phyloP scores from a whole-genome alignment of 2,113 vertebrate genomes.

The Tauraco erythrolophus region DNA sequence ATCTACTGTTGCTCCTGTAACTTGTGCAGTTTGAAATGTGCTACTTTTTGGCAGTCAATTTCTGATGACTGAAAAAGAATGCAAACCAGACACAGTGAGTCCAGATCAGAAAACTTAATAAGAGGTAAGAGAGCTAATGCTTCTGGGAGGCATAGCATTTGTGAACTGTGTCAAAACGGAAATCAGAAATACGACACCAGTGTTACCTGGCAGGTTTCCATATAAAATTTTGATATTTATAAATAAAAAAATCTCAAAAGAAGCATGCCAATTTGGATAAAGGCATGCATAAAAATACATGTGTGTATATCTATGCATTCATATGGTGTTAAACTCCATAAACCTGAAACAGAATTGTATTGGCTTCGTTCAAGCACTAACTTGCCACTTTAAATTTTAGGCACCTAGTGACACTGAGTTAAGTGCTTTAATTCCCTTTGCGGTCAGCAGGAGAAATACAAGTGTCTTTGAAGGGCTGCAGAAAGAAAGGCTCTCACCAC shows the following conservation, averaged over 20 bases:
- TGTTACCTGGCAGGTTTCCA: conserved; percentile 30
- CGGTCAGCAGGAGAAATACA: conserved; percentile 28
- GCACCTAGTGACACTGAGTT: neutral
- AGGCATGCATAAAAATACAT: neutral
- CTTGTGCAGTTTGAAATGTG: conserved; percentile 25
- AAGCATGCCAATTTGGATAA: conserved; percentile 15
- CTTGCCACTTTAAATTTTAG: conserved; percentile 6
- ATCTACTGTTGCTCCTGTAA: conserved; percentile 56
- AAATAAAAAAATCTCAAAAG: conserved; percentile 15
- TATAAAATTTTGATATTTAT: conserved; percentile 23
- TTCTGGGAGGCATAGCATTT: conserved; percentile 29
- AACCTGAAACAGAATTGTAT: conserved; percentile 7
- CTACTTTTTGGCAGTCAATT: conserved; percentile 54
- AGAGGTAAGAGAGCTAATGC: conserved; percentile 14
- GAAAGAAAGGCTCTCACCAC: neutral
- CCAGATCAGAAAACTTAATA: conserved; percentile 8
- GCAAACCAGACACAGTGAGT: conserved; percentile 32
- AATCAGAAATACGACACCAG: conserved; percentile 45
- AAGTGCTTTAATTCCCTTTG: conserved; percentile 22
- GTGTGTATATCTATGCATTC: neutral
- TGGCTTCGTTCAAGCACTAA: neutral
- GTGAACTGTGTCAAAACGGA: conserved; percentile 36
- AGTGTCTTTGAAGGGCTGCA: conserved; percentile 29
- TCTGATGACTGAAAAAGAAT: conserved; percentile 42
- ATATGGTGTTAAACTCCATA: neutral